Conservation (phyloP, 92 coral and sea anemone genomes). For the Parazoanthus atlanticus region DNA sequence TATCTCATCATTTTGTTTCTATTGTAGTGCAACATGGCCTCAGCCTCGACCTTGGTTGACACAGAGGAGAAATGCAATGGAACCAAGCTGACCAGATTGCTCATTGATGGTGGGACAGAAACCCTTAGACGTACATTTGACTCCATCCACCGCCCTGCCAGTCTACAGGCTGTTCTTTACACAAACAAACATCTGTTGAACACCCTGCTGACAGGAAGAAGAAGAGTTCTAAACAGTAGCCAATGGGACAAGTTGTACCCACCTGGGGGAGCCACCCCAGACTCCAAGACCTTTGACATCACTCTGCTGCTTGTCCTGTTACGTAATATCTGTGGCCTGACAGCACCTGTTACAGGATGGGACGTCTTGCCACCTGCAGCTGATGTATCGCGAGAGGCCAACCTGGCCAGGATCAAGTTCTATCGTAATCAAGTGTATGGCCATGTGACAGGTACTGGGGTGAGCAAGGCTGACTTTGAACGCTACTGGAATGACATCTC, state of each 20-base stretch:
- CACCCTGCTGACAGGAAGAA: conserved; percentile 19
- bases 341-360: conserved; percentile 53
- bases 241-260: conserved; percentile 68
- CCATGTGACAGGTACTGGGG: not conserved
- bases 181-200: not conserved
- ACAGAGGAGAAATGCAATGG: conserved; percentile 29
- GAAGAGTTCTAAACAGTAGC: conserved; percentile 28
- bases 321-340: too few species aligned
- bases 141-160: conserved; percentile 15
- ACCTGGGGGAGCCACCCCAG: conserved; percentile 29
- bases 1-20: not conserved
- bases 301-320: too few species aligned
- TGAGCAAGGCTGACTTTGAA: conserved; percentile 44
- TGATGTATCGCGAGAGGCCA: too few species aligned
- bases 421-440: conserved; percentile 48
- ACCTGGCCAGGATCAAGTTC: conserved; percentile 35
- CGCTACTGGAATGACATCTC: conserved; percentile 56
- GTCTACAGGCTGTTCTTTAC: conserved; percentile 14
- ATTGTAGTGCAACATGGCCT: not conserved
- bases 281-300: not conserved
- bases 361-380: conserved; percentile 35
- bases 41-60: conserved; percentile 12
- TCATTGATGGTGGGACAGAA: conserved; percentile 47
- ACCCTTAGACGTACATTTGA: conserved; percentile 39
- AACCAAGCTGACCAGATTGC: conserved; percentile 44